Conservation (phyloP, 2,797 vertebrate species). For the Sebastes glaucus region DNA sequence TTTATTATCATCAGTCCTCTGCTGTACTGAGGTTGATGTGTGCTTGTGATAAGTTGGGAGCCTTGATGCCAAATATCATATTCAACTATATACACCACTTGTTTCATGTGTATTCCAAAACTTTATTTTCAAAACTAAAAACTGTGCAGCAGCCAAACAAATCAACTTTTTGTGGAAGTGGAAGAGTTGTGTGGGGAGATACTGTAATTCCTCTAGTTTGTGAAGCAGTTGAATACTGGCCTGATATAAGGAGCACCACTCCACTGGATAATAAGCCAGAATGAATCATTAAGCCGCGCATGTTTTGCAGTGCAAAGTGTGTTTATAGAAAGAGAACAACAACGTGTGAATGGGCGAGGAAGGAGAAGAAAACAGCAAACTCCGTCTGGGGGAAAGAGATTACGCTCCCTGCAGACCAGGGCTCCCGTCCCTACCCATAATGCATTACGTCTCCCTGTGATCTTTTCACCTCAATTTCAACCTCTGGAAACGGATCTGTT, state of each 20-base stretch:
- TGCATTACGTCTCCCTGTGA: slow-evolving; percentile 64
- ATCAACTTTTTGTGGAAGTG: neutral
- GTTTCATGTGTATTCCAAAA: neutral
- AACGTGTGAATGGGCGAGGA: neutral
- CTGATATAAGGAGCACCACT: neutral
- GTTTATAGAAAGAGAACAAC: neutral
- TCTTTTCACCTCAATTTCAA: slow-evolving; percentile 71
- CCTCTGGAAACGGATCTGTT: slow-evolving; percentile 60
- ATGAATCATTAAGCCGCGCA: neutral
- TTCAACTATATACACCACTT: neutral
- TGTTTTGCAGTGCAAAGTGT: neutral
- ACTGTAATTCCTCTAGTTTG: neutral
- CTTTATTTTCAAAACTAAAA: neutral
- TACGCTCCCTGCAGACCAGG: slow-evolving; percentile 26
- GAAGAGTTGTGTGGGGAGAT: neutral
- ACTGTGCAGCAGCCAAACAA: neutral
- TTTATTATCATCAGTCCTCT: neutral
- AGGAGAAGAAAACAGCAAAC: slow-evolving; percentile 12
- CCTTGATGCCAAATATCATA: neutral
- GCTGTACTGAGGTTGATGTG: neutral
- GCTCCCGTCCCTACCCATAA: slow-evolving; percentile 60
- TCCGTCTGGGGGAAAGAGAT: slow-evolving; percentile 21
- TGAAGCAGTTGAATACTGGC: neutral
- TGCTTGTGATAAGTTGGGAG: neutral
- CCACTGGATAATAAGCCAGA: neutral